Evolutionary conservation across 2,888 invertebrate species (phyloP), one percentile per base, ranked within the genome.

Genomic region (Drosophila neutralis): DNA sequence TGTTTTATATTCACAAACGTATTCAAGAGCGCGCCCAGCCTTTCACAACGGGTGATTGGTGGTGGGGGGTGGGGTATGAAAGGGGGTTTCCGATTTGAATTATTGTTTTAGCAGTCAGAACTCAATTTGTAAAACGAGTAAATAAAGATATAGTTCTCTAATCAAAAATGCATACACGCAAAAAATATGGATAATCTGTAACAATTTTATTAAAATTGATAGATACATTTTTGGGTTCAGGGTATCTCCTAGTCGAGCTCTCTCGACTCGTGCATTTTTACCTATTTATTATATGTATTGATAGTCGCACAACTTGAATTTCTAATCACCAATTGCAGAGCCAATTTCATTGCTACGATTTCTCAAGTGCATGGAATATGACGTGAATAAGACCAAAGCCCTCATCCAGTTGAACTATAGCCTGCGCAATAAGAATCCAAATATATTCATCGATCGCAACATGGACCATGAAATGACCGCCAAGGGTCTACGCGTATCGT

Each of bases 391-490:
- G 38, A 84, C 91, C 1, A 91, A 92, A 65, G 66, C 83, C 24
- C 61, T 92, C n/a, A 86, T 92, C 35, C 89, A 91, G 57, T 73
- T 90, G 4, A 92, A 92, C 88, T 94, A 93, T 78, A 93, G 93
- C 21, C 85, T 94, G 67, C 92, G 94, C 29, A 93, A 93, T n/a
- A 94, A 93, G 77, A 92, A 93, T 61, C 93, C 94, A 3, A 94
- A 94, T 83, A 92, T 94, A 72, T 94, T 94, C 80, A 87, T 92
- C 8, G 92, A 94, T 58, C 91, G 94, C 48, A 94, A 94, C 83
- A 94, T 94, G 2, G 75, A 82, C 0, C 84, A 90, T 60, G 89
- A 89, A 53, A 79, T 83, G 70, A 76, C 69, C 29, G 82, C 82
- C 49, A 83, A 81, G 57, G 76, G 83, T 5, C 64, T 82, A 5